Conservation (phyloP, 2,113 vertebrate species). For the Recurvirostra avosetta region DNA sequence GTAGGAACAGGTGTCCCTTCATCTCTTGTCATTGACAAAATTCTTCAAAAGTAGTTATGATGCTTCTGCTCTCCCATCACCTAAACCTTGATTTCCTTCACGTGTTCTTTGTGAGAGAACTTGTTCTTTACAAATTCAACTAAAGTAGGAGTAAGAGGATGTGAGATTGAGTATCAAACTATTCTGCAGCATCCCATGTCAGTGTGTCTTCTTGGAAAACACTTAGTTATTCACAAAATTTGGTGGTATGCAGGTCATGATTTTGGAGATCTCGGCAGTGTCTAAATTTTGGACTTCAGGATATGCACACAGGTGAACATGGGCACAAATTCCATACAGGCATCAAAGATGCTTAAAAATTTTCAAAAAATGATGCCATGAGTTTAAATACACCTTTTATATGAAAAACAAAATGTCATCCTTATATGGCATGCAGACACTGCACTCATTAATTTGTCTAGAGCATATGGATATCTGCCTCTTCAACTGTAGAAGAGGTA, state of each 20-base stretch:
- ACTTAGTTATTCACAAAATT: neutral
- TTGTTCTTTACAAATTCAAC: neutral
- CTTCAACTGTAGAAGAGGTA: neutral
- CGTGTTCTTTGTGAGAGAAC: fast-evolving
- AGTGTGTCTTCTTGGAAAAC: neutral
- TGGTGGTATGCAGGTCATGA: neutral
- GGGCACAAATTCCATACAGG: neutral
- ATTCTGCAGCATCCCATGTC: neutral
- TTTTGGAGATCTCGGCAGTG: neutral
- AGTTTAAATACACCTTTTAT: neutral
- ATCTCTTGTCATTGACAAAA: neutral
- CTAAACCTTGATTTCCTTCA: neutral
- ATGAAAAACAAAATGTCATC: neutral
- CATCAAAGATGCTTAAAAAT: neutral
- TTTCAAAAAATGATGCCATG: neutral
- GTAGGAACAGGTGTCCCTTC: neutral
- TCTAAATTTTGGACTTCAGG: neutral
- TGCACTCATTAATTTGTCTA: neutral
- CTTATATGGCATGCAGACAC: neutral
- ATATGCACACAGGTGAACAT: neutral
- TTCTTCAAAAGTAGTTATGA: neutral
- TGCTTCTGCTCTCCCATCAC: neutral
- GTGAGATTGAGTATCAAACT: neutral
- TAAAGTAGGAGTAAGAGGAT: neutral
- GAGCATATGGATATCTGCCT: neutral